Base-by-base conservation (phyloP, 1,140 invertebrate genomes). In the Bombus pascuorum region DNA sequence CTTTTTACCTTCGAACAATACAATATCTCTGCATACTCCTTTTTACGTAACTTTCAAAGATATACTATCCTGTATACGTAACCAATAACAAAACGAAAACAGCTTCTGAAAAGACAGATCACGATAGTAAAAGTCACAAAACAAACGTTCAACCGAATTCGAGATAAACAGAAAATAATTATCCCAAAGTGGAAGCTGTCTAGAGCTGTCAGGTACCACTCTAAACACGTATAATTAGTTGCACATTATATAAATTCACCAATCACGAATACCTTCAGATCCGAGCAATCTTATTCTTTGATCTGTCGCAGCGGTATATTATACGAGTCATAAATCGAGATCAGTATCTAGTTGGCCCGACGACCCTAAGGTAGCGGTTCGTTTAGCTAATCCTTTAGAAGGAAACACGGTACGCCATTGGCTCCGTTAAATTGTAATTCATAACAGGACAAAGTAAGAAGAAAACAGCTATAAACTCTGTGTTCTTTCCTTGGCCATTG, bases 261-360 rank as follows among this genome's bases (percentile, higher is more conserved):
- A 44, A 18, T 15, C 6, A 6, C 32, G 22, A 22, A n/a, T 65
- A 37, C 25, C 42, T 66, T 44, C 57, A 28, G 5, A 53, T n/a
- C 15, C 47, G 1, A 2, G 83, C 71, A 66, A 87, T 84, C 37
- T 77, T 72, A 25, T 47, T 74, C 42, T n/a, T 72, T 83, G 68
- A 87, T 77, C 82, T 82, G 82, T 81, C 86, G 62, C 68, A 44
- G 72, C 18, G 59, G 75, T 85, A 85, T 71, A 62, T 87, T 90
- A 77, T 68, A 70, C 85, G 57, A 78, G 80, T 81, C 83, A 87
- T 92, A 92, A 94, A 93, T 93, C 89, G 91, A 91, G 91, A 93
- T 93, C 87, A 83, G 89, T 93, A 91, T 93, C 91, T 89, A 87
- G 81, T 83, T 90, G 92, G 91, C 91, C 92, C 89, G 80, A 72